Conservation (phyloP, 1,140 invertebrate genomes). For the Elymnias hypermnestra region DNA sequence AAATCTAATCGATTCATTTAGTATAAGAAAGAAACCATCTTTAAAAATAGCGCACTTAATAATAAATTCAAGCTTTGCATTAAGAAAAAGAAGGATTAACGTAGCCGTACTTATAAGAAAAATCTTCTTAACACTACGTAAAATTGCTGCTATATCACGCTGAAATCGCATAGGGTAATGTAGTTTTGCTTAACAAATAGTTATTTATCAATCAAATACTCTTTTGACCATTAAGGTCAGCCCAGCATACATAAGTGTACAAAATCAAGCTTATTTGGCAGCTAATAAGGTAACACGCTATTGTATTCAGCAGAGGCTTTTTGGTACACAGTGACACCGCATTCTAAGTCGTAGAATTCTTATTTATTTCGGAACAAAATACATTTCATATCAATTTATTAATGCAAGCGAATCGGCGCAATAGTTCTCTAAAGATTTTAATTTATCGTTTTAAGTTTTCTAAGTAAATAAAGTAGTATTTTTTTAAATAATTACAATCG, state of each 20-base stretch:
- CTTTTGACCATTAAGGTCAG: neutral
- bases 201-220: neutral
- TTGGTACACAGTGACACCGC: neutral
- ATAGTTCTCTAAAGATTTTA: too few species aligned
- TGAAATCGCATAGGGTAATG: conserved; percentile 11
- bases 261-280: conserved; percentile 13
- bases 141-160: conserved; percentile 12
- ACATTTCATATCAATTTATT: neutral
- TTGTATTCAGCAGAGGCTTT: conserved; percentile 1
- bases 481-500: too few species aligned
- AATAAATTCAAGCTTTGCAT: neutral
- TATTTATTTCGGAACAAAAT: neutral
- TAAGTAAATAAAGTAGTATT: too few species aligned
- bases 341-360: neutral
- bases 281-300: conserved; percentile 9
- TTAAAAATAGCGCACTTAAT: neutral
- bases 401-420: neutral
- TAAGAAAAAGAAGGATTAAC: neutral
- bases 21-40: neutral
- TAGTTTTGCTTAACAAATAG: conserved; percentile 13
- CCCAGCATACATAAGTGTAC: neutral
- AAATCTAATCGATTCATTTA: neutral
- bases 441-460: too few species aligned
- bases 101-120: neutral
- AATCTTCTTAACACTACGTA: conserved; percentile 11